Evolutionary conservation across 2,888 invertebrate species (phyloP).

Genomic region (Lathronympha strigana): DNA sequence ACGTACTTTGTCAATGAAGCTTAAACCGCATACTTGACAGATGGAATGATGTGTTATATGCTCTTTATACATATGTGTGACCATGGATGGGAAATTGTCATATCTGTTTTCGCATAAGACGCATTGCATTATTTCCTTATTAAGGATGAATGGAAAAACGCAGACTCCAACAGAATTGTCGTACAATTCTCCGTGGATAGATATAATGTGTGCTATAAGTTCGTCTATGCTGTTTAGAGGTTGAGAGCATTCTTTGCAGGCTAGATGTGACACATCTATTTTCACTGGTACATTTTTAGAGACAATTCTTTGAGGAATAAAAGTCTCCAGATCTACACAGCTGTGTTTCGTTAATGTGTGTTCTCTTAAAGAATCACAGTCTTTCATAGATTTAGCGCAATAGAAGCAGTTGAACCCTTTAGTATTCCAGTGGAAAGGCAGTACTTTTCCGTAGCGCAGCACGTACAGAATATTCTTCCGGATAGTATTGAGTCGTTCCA

Average conservation of each 20-base stretch:
- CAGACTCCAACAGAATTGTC: constrained; percentile 56
- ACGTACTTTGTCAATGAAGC: constrained; percentile 61
- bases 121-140: constrained; percentile 59
- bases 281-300: constrained; percentile 71
- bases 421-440: constrained; percentile 70
- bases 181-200: constrained; percentile 57
- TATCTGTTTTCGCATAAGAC: constrained; percentile 58
- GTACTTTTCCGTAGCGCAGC: constrained; percentile 62
- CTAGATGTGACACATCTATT: constrained; percentile 60
- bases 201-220: constrained; percentile 58
- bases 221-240: constrained; percentile 55
- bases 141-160: constrained; percentile 65
- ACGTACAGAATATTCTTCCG: constrained; percentile 62
- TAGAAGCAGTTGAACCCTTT: constrained; percentile 69
- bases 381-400: constrained; percentile 62
- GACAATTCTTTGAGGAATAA: constrained; percentile 60
- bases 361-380: constrained; percentile 59
- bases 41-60: constrained; percentile 64
- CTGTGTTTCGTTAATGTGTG: constrained; percentile 58
- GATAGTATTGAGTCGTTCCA: constrained; percentile 59
- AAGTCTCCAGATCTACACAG: constrained; percentile 53
- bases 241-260: constrained; percentile 60
- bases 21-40: constrained; percentile 67
- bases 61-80: constrained; percentile 68
- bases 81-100: constrained; percentile 63